Percentiles rank a stretch among this genome's conserved stretches.
These are phyloP conservation scores for Deroptyus accipitrinus DNA, from an alignment of 2,113 vertebrate genomes.

Conservation along the genomic window DNA sequence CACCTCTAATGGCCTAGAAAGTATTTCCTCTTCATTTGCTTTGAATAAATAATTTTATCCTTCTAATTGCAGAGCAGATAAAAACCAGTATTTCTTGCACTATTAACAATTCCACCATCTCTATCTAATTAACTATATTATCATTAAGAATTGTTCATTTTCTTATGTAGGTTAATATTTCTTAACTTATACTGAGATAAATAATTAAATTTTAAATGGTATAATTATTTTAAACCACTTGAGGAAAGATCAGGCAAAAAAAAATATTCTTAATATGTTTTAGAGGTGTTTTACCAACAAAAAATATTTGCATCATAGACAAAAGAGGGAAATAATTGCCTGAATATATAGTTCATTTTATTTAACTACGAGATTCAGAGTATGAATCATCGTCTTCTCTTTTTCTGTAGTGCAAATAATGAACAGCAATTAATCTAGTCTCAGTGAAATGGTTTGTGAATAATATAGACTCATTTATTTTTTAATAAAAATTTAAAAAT, in stretches of 20 bases:
- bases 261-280: not conserved
- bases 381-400: conserved; percentile 15
- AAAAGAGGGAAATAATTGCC: not conserved
- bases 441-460: not conserved
- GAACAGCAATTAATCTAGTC: conserved; percentile 2
- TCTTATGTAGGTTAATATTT: not conserved
- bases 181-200: not conserved
- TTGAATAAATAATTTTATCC: not conserved
- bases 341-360: conserved; percentile 15
- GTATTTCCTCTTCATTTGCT: not conserved
- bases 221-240: not conserved
- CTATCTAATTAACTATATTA: not conserved
- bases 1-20: not conserved
- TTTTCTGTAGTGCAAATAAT: conserved; percentile 21
- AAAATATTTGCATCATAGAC: not conserved
- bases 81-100: not conserved
- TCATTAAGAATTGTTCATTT: not conserved
- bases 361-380: not conserved
- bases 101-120: not conserved
- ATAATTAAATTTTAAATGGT: not conserved
- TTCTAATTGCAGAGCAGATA: not conserved
- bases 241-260: not conserved
- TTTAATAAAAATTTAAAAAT: conserved; percentile 15
- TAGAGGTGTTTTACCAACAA: not conserved
- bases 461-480: not conserved